phyloP scores from a whole-genome alignment of 2,797 vertebrate genomes.

The Cyprinodon diabolis region DNA sequence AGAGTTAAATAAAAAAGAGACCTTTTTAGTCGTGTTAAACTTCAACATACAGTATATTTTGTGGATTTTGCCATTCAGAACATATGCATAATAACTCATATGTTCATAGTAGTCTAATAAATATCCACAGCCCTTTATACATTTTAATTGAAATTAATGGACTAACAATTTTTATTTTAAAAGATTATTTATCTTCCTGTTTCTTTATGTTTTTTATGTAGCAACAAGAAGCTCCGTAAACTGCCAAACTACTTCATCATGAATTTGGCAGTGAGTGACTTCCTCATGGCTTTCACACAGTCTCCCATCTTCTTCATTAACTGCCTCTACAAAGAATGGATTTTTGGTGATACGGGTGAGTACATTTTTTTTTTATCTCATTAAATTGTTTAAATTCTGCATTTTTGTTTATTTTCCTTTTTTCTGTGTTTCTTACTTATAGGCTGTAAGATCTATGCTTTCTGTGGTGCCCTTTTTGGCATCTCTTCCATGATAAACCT shows the following conservation, averaged over 20 bases:
- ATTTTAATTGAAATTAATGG: background rate
- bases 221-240: constrained; percentile 89
- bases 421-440: constrained; percentile 1
- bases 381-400: background rate
- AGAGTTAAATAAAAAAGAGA: background rate
- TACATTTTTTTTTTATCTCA: background rate
- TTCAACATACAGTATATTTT: background rate
- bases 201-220: constrained; percentile 52
- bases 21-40: background rate
- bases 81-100: background rate
- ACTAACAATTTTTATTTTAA: background rate
- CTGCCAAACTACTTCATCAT: constrained; percentile 90
- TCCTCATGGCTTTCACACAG: constrained; percentile 94
- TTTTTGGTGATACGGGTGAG: constrained; percentile 91
- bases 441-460: constrained; percentile 92
- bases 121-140: background rate
- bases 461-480: constrained; percentile 93
- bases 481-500: constrained; percentile 95
- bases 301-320: constrained; percentile 91
- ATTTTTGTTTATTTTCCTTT: background rate
- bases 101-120: background rate
- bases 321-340: constrained; percentile 90
- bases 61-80: background rate
- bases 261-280: constrained; percentile 91
- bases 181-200: background rate